A percentile compares a stretch with the other conserved stretches of the same genome.
These are phyloP conservation scores for Myotis planiceps DNA, from an alignment of 2,797 vertebrate genomes.

Conservation along the genomic window DNA sequence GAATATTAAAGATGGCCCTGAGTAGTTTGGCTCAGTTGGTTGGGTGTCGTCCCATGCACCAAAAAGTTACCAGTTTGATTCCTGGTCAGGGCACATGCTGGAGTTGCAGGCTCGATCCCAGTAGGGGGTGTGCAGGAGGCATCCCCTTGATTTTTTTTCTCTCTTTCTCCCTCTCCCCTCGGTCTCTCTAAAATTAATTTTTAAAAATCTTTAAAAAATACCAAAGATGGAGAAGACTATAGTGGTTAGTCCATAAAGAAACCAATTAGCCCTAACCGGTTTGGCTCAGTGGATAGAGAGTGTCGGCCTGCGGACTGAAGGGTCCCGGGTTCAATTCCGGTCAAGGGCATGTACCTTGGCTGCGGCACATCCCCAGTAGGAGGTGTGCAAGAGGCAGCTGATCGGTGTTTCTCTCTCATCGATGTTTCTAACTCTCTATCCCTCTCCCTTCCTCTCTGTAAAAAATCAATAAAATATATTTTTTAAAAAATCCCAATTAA, in stretches of 20 bases:
- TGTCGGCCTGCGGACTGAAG: no score
- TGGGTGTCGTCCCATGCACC: background rate
- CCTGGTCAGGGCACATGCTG: background rate
- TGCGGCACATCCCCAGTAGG: no score
- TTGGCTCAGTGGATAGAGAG: no score
- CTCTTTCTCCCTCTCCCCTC: background rate
- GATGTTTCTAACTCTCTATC: no score
- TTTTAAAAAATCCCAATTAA: no score
- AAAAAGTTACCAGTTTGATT: background rate
- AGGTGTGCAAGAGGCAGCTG: no score
- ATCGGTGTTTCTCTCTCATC: no score
- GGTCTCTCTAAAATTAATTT: background rate
- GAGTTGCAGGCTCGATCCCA: background rate
- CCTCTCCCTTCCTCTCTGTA: no score
- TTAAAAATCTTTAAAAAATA: background rate
- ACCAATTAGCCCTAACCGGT: background rate
- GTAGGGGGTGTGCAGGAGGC: background rate
- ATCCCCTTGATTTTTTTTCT: background rate
- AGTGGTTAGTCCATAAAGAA: background rate
- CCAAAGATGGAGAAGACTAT: background rate
- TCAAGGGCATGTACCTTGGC: no score
- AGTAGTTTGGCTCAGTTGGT: background rate
- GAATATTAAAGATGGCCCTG: background rate
- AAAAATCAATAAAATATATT: no score
- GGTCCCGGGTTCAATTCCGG: no score